phyloP scores from a whole-genome alignment of 2,888 invertebrate genomes.

The Euproctis similis region DNA sequence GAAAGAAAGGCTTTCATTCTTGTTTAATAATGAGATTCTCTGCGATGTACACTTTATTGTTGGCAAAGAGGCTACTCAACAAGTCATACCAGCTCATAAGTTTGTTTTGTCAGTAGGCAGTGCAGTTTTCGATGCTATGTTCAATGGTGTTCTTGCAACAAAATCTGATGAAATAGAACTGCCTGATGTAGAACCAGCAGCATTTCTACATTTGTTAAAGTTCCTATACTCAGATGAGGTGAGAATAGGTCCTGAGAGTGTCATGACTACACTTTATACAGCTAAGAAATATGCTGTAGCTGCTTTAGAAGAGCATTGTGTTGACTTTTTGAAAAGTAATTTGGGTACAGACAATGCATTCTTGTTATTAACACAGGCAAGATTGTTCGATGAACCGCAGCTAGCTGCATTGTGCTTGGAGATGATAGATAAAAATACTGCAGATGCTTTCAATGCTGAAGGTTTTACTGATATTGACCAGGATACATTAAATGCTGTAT shows the following conservation, averaged over 20 bases:
- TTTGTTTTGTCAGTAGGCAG: slow-evolving; percentile 88
- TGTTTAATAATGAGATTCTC: slow-evolving; percentile 68
- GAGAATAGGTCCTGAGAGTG: slow-evolving; percentile 87
- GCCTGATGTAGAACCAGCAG: slow-evolving; percentile 89
- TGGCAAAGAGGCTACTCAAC: slow-evolving; percentile 80
- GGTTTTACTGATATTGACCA: slow-evolving; percentile 88
- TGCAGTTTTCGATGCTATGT: slow-evolving; percentile 91
- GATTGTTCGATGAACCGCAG: slow-evolving; percentile 88
- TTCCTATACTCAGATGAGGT: slow-evolving; percentile 89
- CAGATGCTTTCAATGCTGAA: slow-evolving; percentile 86
- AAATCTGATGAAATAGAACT: slow-evolving; percentile 83
- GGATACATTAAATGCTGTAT: slow-evolving; percentile 84
- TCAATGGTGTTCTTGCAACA: slow-evolving; percentile 84
- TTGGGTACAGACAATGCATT: slow-evolving; percentile 90
- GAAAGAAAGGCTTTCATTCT: slow-evolving; percentile 82
- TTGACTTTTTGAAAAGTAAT: slow-evolving; percentile 84
- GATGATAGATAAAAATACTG: slow-evolving; percentile 88
- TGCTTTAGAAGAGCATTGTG: slow-evolving; percentile 87
- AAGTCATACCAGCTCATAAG: slow-evolving; percentile 86
- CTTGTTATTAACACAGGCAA: slow-evolving; percentile 84
- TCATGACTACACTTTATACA: slow-evolving; percentile 90
- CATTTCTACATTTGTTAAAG: slow-evolving; percentile 83
- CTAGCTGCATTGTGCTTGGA: slow-evolving; percentile 87
- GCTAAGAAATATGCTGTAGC: slow-evolving; percentile 92
- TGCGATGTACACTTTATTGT: slow-evolving; percentile 87